These are phyloP conservation scores for Leucophora obtusa DNA, from an alignment of 2,888 invertebrate species.

Conservation along the genomic window DNA sequence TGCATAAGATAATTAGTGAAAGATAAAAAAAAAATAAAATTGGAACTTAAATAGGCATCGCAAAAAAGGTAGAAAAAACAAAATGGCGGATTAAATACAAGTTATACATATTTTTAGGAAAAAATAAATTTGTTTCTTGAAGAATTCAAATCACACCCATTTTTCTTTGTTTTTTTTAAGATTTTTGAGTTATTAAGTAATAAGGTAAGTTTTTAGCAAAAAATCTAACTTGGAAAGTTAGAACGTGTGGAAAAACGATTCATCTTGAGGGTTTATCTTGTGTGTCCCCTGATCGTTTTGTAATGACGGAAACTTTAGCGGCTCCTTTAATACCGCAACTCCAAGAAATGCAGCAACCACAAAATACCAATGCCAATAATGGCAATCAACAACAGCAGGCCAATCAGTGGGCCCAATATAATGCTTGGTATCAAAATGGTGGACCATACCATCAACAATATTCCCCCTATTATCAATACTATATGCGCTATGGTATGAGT, in stretches of 20 bases:
- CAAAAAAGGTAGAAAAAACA: constrained; percentile 54
- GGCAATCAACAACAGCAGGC: constrained; percentile 62
- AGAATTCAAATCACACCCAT: not conserved
- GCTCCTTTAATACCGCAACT: constrained; percentile 75
- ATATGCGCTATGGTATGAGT: constrained; percentile 72
- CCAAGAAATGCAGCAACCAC: constrained; percentile 76
- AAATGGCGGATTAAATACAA: constrained; percentile 56
- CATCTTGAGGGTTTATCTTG: constrained; percentile 4
- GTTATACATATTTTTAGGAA: not conserved
- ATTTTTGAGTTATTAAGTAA: not conserved
- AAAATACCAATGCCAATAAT: constrained; percentile 63
- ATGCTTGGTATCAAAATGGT: constrained; percentile 71
- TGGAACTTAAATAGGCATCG: too few relatives aligned
- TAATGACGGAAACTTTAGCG: constrained; percentile 74
- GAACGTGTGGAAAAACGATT: constrained; percentile 12
- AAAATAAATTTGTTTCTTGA: not conserved
- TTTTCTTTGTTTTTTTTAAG: constrained; percentile 20
- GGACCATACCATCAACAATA: constrained; percentile 72
- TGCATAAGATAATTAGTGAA: too few relatives aligned
- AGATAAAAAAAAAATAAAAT: too few relatives aligned
- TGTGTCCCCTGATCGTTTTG: not conserved
- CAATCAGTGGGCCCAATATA: constrained; percentile 67
- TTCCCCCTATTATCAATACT: constrained; percentile 76
- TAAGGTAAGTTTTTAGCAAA: constrained; percentile 65
- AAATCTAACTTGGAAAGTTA: not conserved